Evolutionary conservation across 2,888 invertebrate genomes (phyloP).

Genomic region (Itoplectis maculator): DNA sequence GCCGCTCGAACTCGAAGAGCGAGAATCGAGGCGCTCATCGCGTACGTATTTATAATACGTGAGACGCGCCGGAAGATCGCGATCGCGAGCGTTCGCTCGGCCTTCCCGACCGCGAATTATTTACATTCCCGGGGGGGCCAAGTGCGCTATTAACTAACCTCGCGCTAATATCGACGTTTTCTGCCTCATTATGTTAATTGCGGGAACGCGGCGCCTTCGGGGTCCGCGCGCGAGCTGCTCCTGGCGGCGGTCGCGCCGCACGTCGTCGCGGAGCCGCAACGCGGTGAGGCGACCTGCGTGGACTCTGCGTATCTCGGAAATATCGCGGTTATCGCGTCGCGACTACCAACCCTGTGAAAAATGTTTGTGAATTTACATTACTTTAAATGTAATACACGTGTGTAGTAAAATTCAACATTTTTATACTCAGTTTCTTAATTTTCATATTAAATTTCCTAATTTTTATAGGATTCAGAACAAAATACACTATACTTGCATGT

Average conservation of each 20-base stretch:
- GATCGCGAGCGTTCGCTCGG: no score
- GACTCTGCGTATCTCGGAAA: constrained; percentile 19
- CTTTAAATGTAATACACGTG: no score
- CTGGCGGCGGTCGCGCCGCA: constrained; percentile 54
- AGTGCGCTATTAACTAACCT: constrained; percentile 80
- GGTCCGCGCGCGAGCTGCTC: constrained; percentile 69
- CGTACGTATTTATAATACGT: not conserved
- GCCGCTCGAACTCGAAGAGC: no score
- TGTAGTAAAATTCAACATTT: no score
- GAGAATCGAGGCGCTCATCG: not conserved
- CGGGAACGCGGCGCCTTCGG: constrained; percentile 72
- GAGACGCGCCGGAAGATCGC: no score
- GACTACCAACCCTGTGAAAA: not conserved
- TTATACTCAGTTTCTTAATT: no score
- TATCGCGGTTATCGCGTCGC: not conserved
- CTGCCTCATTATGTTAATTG: constrained; percentile 81
- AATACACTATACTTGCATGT: no score
- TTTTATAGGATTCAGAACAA: not conserved
- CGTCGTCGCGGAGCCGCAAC: constrained; percentile 38
- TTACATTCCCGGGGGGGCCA: constrained; percentile 74
- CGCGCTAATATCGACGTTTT: constrained; percentile 79
- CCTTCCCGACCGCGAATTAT: constrained; percentile 70
- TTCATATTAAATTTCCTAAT: no score
- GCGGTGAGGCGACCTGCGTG: not conserved
- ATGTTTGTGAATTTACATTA: no score